Percentiles rank a stretch among this genome's conserved stretches.
Evolutionary conservation across 2,113 vertebrate genomes (phyloP).

Genomic region (Hemiprocne comata): DNA sequence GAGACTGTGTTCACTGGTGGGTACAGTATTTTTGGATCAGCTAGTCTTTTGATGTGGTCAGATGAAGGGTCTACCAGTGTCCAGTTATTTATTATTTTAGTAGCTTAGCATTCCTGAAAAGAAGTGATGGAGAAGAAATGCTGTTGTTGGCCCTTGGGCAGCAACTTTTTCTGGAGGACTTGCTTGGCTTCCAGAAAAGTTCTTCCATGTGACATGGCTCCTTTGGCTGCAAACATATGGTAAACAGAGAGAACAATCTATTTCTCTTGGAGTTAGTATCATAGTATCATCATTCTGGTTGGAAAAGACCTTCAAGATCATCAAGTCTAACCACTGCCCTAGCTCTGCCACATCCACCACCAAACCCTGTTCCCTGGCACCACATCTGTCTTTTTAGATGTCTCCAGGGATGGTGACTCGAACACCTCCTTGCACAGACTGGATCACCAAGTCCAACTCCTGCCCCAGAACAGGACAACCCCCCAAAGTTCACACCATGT

Average conservation of each 20-base stretch:
- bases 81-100: background rate
- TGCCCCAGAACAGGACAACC: too few relatives aligned
- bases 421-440: too few relatives aligned
- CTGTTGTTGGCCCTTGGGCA: background rate
- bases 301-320: too few relatives aligned
- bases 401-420: too few relatives aligned
- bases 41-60: background rate
- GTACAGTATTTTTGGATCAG: background rate
- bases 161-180: background rate
- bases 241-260: background rate
- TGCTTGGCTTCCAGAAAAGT: background rate
- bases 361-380: too few relatives aligned
- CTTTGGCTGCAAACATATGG: background rate
- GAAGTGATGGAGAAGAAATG: background rate
- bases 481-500: too few relatives aligned
- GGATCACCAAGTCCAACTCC: too few relatives aligned
- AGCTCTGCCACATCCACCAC: too few relatives aligned
- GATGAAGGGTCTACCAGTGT: background rate
- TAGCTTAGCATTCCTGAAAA: background rate
- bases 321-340: too few relatives aligned
- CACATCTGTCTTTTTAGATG: too few relatives aligned
- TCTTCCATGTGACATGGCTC: background rate
- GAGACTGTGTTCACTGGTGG: background rate
- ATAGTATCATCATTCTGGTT: too few relatives aligned
- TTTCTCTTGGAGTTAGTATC: background rate